phyloP scores from a whole-genome alignment of 2,888 invertebrate genomes.

The Melanostoma scalare region DNA sequence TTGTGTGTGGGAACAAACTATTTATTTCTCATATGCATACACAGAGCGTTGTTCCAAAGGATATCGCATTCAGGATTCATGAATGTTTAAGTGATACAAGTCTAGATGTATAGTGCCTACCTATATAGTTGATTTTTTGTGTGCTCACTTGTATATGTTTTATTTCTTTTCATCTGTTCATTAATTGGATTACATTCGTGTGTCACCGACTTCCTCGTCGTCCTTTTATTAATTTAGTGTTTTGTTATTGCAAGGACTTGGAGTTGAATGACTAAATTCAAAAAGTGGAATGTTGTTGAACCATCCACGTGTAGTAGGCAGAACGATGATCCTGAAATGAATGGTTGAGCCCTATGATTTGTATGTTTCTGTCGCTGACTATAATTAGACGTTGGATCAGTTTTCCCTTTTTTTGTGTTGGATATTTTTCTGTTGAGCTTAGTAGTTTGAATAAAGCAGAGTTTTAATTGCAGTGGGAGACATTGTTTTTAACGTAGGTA shows the following conservation, averaged over 20 bases:
- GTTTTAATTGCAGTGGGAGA: conserved; percentile 3
- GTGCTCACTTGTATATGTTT: neutral
- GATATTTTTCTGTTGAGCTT: conserved; percentile 8
- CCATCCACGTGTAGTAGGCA: neutral
- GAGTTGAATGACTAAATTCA: conserved; percentile 36
- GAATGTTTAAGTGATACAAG: conserved; percentile 69
- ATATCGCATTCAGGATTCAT: conserved; percentile 68
- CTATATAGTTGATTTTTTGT: conserved; percentile 29
- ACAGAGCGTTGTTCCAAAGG: conserved; percentile 63
- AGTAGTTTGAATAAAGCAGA: conserved; percentile 19
- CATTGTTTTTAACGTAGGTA: no score
- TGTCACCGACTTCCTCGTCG: conserved; percentile 21
- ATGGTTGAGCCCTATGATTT: conserved; percentile 45
- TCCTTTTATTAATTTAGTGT: conserved; percentile 33
- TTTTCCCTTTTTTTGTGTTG: neutral
- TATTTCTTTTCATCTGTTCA: conserved; percentile 44
- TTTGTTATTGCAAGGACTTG: neutral
- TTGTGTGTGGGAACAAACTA: conserved; percentile 11
- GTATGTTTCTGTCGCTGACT: conserved; percentile 34
- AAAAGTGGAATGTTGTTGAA: conserved; percentile 41
- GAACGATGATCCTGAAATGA: conserved; percentile 21
- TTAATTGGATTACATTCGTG: conserved; percentile 72
- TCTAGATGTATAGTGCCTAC: conserved; percentile 47
- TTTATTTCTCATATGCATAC: conserved; percentile 58
- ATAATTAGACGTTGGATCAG: conserved; percentile 52